A percentile compares a stretch with the other conserved stretches of the same genome.
These are phyloP conservation scores for Orchesella cincta DNA, from an alignment of 1,140 invertebrate species.

Conservation along the genomic window DNA sequence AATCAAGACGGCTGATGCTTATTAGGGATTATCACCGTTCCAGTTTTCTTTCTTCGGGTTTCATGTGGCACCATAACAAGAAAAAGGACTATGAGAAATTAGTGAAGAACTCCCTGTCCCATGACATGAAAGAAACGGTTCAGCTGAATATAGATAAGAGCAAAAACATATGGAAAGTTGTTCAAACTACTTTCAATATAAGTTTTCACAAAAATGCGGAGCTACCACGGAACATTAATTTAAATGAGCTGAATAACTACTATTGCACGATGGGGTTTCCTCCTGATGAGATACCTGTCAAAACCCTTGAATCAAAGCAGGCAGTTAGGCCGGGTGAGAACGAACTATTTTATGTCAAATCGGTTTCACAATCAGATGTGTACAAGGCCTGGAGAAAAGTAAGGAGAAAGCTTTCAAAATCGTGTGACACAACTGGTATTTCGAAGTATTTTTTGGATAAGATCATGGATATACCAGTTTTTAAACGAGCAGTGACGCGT, in stretches of 20 bases:
- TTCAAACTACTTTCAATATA: background rate
- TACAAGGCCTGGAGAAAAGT: background rate
- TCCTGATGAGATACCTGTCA: no score
- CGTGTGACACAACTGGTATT: background rate
- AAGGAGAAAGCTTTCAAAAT: background rate
- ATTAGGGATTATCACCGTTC: background rate
- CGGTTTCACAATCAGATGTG: background rate
- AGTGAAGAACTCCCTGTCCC: background rate
- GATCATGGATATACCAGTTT: background rate
- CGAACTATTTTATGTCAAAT: background rate
- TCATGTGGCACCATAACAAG: background rate
- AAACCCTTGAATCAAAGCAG: no score
- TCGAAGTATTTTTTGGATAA: background rate
- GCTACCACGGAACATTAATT: background rate
- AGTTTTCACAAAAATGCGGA: background rate
- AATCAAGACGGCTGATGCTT: background rate
- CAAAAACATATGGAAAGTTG: background rate
- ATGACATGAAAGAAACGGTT: background rate
- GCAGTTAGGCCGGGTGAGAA: no score
- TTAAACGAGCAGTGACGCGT: background rate
- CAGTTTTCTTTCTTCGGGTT: background rate
- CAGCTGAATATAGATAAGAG: background rate
- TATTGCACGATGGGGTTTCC: conserved; percentile 20
- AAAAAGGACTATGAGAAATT: background rate
- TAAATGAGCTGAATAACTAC: background rate